Evolutionary conservation across 2,113 vertebrate species (phyloP).

Genomic region (Trogon surrucura): DNA sequence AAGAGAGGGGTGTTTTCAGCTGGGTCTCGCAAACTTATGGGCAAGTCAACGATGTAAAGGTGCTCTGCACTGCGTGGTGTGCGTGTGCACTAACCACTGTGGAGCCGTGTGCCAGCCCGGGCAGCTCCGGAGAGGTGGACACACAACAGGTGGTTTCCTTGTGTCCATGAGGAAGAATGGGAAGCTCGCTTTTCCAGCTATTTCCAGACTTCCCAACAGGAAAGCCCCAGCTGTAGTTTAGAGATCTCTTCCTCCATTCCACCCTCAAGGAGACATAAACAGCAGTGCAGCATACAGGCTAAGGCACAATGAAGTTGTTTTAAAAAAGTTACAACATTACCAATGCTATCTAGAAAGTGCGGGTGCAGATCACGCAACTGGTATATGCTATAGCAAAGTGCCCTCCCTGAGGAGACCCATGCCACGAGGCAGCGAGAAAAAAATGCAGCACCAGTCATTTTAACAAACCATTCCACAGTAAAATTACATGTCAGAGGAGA

Average conservation of each 20-base stretch:
- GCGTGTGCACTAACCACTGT: fast-evolving
- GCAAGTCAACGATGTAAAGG: background rate
- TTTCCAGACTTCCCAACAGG: background rate
- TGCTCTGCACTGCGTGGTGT: background rate
- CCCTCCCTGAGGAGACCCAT: background rate
- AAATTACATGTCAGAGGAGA: background rate
- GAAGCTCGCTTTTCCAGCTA: background rate
- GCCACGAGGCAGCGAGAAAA: background rate
- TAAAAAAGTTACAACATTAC: background rate
- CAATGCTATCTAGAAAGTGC: background rate
- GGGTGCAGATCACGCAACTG: background rate
- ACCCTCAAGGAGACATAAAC: fast-evolving
- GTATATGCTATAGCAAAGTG: background rate
- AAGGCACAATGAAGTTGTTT: background rate
- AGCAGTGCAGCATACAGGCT: background rate
- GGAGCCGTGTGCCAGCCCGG: background rate
- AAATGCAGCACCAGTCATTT: background rate
- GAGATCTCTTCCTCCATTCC: background rate
- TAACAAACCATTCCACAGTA: background rate
- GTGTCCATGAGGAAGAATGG: background rate
- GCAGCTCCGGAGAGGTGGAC: background rate
- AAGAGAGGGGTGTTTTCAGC: background rate
- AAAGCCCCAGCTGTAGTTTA: background rate
- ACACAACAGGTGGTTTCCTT: background rate
- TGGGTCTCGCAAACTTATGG: background rate